Conservation (phyloP, 2,797 vertebrate genomes). For the Gymnothorax javanicus region DNA sequence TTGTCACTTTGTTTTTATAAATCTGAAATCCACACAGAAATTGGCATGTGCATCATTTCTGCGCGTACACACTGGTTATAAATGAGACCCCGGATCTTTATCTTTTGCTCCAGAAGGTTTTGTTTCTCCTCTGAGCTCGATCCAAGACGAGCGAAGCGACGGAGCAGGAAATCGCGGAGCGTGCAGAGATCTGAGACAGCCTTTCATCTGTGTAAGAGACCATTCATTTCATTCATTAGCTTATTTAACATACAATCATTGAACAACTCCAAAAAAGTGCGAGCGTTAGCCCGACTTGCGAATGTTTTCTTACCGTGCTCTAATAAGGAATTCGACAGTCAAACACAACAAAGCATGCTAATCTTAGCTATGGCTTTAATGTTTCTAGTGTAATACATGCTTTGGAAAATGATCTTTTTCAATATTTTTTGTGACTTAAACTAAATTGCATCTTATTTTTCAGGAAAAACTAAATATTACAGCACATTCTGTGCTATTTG, state of each 20-base stretch:
- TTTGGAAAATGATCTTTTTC: background rate
- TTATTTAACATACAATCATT: too few species aligned
- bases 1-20: too few species aligned
- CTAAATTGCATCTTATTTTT: too few species aligned
- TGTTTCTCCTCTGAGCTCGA: conserved; percentile 79
- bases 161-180: conserved; percentile 78
- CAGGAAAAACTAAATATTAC: background rate
- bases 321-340: too few species aligned
- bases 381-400: background rate
- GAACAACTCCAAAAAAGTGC: too few species aligned
- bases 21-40: too few species aligned
- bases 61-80: too few species aligned
- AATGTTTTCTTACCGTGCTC: too few species aligned
- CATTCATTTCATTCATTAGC: too few species aligned
- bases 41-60: too few species aligned
- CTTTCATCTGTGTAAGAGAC: conserved; percentile 68
- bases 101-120: conserved; percentile 80
- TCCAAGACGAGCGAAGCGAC: conserved; percentile 78
- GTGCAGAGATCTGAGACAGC: conserved; percentile 82
- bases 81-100: conserved; percentile 41
- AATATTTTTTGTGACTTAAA: too few species aligned
- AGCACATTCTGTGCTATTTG: background rate
- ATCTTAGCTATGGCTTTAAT: background rate
- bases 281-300: too few species aligned
- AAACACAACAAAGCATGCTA: background rate